These are phyloP conservation scores for Podarcis lilfordi DNA, from an alignment of 2,797 vertebrate species.

Conservation along the genomic window DNA sequence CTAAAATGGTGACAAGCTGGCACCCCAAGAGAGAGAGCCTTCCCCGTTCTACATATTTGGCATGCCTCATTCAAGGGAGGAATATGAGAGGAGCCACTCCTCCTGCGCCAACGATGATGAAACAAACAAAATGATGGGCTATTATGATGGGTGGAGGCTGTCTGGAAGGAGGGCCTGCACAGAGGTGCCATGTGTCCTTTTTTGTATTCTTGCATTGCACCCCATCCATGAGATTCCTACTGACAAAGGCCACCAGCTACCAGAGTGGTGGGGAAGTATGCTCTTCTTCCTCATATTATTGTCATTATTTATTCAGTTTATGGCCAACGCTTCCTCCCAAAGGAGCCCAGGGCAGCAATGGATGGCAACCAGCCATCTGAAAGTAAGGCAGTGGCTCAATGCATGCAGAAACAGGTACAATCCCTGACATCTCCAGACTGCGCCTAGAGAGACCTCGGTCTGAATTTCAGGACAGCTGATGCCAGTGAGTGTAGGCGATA, in stretches of 20 bases:
- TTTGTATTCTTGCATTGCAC: neutral
- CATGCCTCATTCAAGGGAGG: neutral
- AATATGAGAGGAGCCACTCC: neutral
- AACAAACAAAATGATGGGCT: neutral
- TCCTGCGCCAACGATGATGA: neutral
- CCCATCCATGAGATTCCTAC: neutral
- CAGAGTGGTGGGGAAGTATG: neutral
- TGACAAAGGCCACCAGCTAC: neutral
- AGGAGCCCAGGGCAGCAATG: too few species aligned
- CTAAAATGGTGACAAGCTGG: neutral
- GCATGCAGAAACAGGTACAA: too few species aligned
- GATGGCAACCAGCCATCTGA: too few species aligned
- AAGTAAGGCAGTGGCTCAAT: too few species aligned
- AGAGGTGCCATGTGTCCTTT: neutral
- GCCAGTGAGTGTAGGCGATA: too few species aligned
- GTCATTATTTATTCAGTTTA: too few species aligned
- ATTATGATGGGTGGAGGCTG: neutral
- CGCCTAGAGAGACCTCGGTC: too few species aligned
- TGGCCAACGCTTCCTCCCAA: too few species aligned
- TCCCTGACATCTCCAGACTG: too few species aligned
- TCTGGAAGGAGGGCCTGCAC: neutral
- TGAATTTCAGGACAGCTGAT: too few species aligned
- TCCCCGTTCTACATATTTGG: neutral
- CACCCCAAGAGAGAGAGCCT: neutral
- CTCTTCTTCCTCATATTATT: neutral